Conservation (phyloP, 2,797 vertebrate species). For the Cephalopachus bancanus region DNA sequence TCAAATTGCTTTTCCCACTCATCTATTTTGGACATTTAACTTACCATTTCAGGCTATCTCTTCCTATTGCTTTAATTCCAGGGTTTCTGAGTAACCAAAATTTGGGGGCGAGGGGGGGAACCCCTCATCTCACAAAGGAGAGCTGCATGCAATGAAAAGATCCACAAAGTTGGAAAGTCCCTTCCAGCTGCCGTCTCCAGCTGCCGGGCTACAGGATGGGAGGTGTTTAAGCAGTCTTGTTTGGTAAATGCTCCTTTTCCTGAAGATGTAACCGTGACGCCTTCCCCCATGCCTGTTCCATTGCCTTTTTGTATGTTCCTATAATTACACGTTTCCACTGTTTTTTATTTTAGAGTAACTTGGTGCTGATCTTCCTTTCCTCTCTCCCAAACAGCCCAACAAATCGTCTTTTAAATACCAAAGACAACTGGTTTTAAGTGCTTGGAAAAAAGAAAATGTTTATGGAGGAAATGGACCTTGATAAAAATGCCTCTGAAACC, state of each 20-base stretch:
- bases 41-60: not conserved
- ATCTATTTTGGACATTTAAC: not conserved
- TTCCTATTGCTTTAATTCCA: not conserved
- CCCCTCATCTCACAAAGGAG: not conserved
- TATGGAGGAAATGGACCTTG: slow-evolving; percentile 58
- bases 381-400: not conserved
- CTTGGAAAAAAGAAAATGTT: slow-evolving; percentile 57
- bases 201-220: not conserved
- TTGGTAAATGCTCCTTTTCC: not conserved
- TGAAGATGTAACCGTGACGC: not conserved
- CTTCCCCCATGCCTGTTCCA: not conserved
- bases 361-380: slow-evolving; percentile 18
- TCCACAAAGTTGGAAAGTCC: not conserved
- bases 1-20: not conserved
- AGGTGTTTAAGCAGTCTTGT: not conserved
- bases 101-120: not conserved
- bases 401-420: slow-evolving; percentile 85
- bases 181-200: not conserved
- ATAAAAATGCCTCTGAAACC: slow-evolving; percentile 48
- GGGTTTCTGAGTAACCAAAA: slow-evolving; percentile 28
- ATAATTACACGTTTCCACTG: not conserved
- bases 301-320: not conserved
- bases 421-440: slow-evolving; percentile 86
- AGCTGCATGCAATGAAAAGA: not conserved
- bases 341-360: slow-evolving; percentile 7